Percentiles rank a stretch among this genome's conserved stretches.
Conservation (phyloP, 1,140 invertebrate species). For the Listronotus oregonensis region DNA sequence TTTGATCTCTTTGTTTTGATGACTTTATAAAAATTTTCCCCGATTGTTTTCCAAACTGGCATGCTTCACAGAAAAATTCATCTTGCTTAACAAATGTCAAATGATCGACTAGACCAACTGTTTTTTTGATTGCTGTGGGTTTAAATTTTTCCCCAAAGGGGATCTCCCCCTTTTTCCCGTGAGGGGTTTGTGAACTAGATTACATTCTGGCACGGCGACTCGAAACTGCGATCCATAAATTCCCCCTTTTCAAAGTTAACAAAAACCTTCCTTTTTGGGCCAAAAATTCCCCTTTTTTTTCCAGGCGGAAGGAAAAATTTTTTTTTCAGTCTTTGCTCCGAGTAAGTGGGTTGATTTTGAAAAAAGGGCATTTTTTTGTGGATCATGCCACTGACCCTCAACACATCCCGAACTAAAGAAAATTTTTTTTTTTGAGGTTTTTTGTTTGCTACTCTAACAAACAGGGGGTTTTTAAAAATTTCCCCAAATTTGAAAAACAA, state of each 20-base stretch:
- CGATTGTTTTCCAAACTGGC: conserved; percentile 3
- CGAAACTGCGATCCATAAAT: conserved; percentile 17
- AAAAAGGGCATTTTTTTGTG: conserved; percentile 24
- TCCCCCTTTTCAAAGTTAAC: not conserved
- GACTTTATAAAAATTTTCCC: conserved; percentile 14
- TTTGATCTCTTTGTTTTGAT: too few species aligned
- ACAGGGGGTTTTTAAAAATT: not conserved
- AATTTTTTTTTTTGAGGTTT: too few species aligned
- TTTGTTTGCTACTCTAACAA: conserved; percentile 39
- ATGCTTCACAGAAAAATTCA: not conserved
- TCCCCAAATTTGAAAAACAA: conserved; percentile 5
- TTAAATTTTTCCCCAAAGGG: conserved; percentile 55
- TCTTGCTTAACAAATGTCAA: too few species aligned
- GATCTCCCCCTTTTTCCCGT: conserved; percentile 52
- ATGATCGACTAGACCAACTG: too few species aligned
- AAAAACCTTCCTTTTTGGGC: conserved; percentile 16
- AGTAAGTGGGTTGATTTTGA: conserved; percentile 15
- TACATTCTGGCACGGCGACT: not conserved
- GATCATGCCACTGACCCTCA: conserved; percentile 19
- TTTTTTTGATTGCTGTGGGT: too few species aligned
- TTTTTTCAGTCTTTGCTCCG: conserved; percentile 30
- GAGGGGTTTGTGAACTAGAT: not conserved
- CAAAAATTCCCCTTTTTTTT: conserved; percentile 27
- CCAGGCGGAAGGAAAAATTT: conserved; percentile 13
- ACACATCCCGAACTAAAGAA: too few species aligned